These are phyloP conservation scores for Euschistus heros DNA, from an alignment of 1,140 invertebrate genomes.

Conservation along the genomic window DNA sequence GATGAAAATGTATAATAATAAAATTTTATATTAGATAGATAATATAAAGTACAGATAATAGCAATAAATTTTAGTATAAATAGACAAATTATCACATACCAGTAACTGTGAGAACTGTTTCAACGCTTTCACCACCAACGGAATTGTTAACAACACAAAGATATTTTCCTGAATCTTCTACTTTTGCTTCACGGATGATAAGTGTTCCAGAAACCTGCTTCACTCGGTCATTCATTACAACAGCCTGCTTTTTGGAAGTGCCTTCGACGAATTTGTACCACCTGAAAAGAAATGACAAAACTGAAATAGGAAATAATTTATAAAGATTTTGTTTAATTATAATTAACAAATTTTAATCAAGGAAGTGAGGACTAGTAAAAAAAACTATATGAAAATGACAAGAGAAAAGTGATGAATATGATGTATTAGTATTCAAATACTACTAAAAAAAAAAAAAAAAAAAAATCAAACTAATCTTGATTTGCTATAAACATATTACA, in stretches of 20 bases:
- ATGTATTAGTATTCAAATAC: too few species aligned
- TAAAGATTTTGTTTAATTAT: background rate
- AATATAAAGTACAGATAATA: too few species aligned
- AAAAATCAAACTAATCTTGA: too few species aligned
- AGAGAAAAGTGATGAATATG: background rate
- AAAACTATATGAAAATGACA: background rate
- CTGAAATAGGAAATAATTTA: background rate
- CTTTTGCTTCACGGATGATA: constrained; percentile 79
- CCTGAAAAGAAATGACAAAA: constrained; percentile 46
- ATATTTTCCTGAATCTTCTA: constrained; percentile 88
- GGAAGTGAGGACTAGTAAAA: background rate
- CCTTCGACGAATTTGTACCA: constrained; percentile 90
- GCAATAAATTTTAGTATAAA: too few species aligned
- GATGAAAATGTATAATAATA: too few species aligned
- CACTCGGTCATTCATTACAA: constrained; percentile 72
- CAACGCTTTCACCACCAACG: constrained; percentile 82
- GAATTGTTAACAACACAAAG: constrained; percentile 89
- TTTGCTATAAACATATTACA: too few species aligned
- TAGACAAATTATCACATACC: constrained; percentile 35
- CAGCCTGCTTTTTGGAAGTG: constrained; percentile 68
- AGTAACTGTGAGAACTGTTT: constrained; percentile 84
- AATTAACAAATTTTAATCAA: background rate
- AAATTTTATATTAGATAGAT: too few species aligned
- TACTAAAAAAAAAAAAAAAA: too few species aligned
- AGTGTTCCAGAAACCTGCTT: constrained; percentile 89